Base-by-base conservation (phyloP, 2,797 vertebrate species). In the Poecilia velifera region DNA sequence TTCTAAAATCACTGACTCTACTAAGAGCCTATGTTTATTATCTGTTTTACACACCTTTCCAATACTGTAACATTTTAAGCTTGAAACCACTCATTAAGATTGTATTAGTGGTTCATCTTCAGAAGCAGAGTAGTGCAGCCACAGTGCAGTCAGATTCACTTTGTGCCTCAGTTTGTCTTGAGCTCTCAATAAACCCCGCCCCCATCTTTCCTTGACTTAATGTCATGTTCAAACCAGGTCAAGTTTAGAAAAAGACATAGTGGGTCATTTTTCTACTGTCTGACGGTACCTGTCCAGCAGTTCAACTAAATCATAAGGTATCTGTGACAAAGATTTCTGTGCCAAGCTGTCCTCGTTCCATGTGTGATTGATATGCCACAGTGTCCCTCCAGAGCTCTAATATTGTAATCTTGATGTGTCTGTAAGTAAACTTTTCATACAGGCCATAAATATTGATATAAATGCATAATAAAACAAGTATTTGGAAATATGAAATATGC, bases 391-490 rank as follows among this genome's bases (percentile, higher is more conserved):
- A 36, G 45, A 78, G 47, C 71, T 66, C 68, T 25, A 72, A 53
- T 70, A 66, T 80, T 84, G 10, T 18, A 83, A 72, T 88, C 73
- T 41, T 43, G 70, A 71, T 72, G 76, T 70, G 45, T 73, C 46
- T 81, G n/a, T 79, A 66, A 71, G 76, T 82, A 78, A 89, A 77
- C 72, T 79, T 86, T 75, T 53, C 53, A 66, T 83, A 82, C 76
- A 81, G 74, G 51, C 64, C 55, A 84, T 87, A 85, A 39, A 82
- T 85, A 76, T 79, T 77, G 83, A 87, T 86, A 83, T 39, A 72
- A 84, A 75, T 76, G 78, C 77, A 84, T 43, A 80, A 80, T 76
- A 46, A 72, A 68, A 72, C 73, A 73, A 76, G 84, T 85, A 78
- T 64, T 74, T 49, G 73, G 76, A 79, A 84, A 59, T 76, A 64